These are phyloP conservation scores for Chionoecetes opilio DNA, from an alignment of 1,140 invertebrate genomes.

Conservation along the genomic window DNA sequence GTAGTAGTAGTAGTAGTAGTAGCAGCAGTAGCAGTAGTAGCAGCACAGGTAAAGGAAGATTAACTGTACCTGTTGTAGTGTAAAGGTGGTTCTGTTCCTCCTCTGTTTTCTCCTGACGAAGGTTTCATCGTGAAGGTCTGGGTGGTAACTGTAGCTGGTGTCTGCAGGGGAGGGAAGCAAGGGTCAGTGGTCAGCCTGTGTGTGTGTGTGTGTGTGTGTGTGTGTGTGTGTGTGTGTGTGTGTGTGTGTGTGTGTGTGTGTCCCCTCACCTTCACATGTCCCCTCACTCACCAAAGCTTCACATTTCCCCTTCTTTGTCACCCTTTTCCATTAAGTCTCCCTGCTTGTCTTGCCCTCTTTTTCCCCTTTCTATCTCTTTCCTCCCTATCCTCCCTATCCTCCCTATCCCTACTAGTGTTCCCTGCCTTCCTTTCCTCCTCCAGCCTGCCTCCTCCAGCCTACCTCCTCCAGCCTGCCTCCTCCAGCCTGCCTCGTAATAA, in stretches of 20 bases:
- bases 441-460: background rate
- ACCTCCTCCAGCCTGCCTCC: conserved; percentile 2
- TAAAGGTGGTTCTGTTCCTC: conserved; percentile 98
- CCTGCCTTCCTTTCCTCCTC: background rate
- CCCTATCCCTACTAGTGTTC: background rate
- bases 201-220: background rate
- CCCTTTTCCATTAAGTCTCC: background rate
- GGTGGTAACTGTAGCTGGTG: conserved; percentile 95
- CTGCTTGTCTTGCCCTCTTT: background rate
- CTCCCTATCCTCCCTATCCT: background rate
- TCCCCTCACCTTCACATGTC: background rate
- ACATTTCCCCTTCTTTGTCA: background rate
- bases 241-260: background rate
- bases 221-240: background rate
- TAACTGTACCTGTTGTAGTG: conserved; percentile 92
- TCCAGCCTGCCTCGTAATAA: background rate
- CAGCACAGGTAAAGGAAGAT: background rate
- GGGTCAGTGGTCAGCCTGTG: background rate
- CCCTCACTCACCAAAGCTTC: background rate
- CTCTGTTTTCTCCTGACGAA: conserved; percentile 98
- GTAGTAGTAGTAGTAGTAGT: conserved; percentile 43
- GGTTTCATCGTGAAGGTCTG: conserved; percentile 96
- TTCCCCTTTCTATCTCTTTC: background rate
- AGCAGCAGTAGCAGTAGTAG: background rate
- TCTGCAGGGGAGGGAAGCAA: conserved; percentile 76